Percentiles rank a stretch among this genome's conserved stretches.
Evolutionary conservation across 1,140 invertebrate genomes (phyloP).

Genomic region (Drosophila kepulauana): DNA sequence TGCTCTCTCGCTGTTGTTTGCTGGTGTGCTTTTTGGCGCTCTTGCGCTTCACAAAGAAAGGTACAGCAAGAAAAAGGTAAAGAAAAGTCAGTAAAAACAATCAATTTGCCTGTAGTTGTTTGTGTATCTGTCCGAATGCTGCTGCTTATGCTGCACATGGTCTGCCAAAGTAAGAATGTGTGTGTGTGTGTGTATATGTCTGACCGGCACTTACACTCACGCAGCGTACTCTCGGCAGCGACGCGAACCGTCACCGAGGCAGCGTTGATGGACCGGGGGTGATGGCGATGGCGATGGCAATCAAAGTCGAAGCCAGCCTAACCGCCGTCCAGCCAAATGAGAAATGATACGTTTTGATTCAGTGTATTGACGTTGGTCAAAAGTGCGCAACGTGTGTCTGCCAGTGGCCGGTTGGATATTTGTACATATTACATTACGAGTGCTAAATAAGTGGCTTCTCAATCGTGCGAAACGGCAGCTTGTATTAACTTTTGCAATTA

Average conservation of each 20-base stretch:
- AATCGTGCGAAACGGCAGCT: constrained; percentile 72
- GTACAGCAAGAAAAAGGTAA: constrained; percentile 56
- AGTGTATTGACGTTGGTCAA: constrained; percentile 68
- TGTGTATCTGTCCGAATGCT: constrained; percentile 62
- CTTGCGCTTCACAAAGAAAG: constrained; percentile 23
- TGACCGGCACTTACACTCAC: constrained; percentile 20
- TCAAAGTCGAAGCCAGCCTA: constrained; percentile 44
- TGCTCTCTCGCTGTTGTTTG: constrained; percentile 10
- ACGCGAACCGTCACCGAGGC: background rate
- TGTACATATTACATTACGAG: background rate
- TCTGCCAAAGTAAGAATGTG: background rate
- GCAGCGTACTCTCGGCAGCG: constrained; percentile 22
- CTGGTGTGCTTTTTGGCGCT: constrained; percentile 28
- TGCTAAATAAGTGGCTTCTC: background rate
- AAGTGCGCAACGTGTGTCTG: constrained; percentile 71
- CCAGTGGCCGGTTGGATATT: constrained; percentile 23
- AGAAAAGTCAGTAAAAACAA: constrained; percentile 13
- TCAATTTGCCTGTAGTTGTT: constrained; percentile 30
- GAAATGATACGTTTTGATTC: constrained; percentile 58
- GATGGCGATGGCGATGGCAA: constrained; percentile 24
- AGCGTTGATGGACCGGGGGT: background rate
- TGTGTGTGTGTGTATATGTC: too few species aligned
- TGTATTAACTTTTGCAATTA: constrained; percentile 59
- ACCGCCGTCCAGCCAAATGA: constrained; percentile 61
- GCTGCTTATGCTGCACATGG: constrained; percentile 75